phyloP scores from a whole-genome alignment of 1,140 invertebrate species.

The Nephila pilipes region DNA sequence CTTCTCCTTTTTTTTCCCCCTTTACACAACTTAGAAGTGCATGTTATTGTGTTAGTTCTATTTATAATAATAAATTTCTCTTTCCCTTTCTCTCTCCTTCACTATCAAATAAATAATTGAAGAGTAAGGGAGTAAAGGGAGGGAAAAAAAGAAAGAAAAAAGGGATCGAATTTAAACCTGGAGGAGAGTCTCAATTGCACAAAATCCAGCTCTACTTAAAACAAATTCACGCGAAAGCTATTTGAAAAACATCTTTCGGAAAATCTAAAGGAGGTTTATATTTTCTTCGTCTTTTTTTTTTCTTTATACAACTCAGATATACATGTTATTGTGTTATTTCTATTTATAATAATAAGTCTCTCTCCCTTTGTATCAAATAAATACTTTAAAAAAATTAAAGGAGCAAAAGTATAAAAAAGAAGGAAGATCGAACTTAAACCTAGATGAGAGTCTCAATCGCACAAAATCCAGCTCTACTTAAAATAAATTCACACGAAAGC shows the following conservation, averaged over 20 bases:
- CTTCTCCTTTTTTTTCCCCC: not conserved
- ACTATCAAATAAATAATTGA: no score
- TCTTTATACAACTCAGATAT: no score
- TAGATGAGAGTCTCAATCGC: not conserved
- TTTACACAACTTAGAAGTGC: no score
- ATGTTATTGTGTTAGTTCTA: no score
- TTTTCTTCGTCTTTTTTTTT: not conserved
- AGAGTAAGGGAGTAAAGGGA: no score
- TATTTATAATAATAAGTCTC: no score
- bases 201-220: not conserved
- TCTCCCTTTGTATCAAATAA: no score
- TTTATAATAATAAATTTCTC: no score
- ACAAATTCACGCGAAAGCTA: not conserved
- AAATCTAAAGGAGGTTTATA: not conserved
- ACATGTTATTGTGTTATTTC: no score
- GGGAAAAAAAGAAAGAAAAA: not conserved
- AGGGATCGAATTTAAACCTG: not conserved
- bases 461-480: not conserved
- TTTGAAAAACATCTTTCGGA: not conserved
- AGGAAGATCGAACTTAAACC: not conserved
- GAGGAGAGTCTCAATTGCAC: not conserved
- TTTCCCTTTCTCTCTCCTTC: no score
- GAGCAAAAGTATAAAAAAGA: no score
- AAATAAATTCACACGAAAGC: not conserved
- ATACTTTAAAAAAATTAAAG: no score